Evolutionary conservation across 1,140 invertebrate species (phyloP).

Genomic region (Protaetia brevitarsis): DNA sequence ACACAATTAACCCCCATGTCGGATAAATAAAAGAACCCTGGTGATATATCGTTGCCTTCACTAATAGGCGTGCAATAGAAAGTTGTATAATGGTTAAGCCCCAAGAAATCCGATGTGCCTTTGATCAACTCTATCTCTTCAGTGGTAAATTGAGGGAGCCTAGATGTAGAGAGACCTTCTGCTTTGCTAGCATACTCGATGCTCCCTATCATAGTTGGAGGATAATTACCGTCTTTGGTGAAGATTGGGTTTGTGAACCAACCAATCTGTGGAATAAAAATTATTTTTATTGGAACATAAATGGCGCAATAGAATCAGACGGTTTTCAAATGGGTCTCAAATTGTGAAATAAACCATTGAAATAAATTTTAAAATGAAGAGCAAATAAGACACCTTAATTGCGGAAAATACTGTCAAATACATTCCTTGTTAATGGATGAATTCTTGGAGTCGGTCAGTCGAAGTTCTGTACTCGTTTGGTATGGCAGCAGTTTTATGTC

Average conservation of each 20-base stretch:
- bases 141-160: slow-evolving; percentile 46
- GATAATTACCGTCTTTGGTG: slow-evolving; percentile 60
- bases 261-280: not conserved
- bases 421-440: too few relatives aligned
- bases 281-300: too few relatives aligned
- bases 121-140: slow-evolving; percentile 43
- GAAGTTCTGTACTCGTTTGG: too few relatives aligned
- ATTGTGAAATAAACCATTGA: too few relatives aligned
- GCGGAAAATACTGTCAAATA: too few relatives aligned
- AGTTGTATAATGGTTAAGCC: slow-evolving; percentile 49
- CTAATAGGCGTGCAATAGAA: not conserved
- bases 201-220: slow-evolving; percentile 54
- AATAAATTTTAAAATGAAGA: too few relatives aligned
- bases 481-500: too few relatives aligned
- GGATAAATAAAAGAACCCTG: not conserved
- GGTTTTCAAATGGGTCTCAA: too few relatives aligned
- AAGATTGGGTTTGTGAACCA: slow-evolving; percentile 57
- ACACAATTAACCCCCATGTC: not conserved
- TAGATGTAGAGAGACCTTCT: slow-evolving; percentile 52
- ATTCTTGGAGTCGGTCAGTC: too few relatives aligned
- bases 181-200: slow-evolving; percentile 54
- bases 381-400: too few relatives aligned
- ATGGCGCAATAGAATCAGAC: too few relatives aligned
- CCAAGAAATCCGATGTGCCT: slow-evolving; percentile 29
- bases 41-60: not conserved